These are phyloP conservation scores for Clunio marinus DNA, from an alignment of 2,888 invertebrate genomes.

Conservation along the genomic window DNA sequence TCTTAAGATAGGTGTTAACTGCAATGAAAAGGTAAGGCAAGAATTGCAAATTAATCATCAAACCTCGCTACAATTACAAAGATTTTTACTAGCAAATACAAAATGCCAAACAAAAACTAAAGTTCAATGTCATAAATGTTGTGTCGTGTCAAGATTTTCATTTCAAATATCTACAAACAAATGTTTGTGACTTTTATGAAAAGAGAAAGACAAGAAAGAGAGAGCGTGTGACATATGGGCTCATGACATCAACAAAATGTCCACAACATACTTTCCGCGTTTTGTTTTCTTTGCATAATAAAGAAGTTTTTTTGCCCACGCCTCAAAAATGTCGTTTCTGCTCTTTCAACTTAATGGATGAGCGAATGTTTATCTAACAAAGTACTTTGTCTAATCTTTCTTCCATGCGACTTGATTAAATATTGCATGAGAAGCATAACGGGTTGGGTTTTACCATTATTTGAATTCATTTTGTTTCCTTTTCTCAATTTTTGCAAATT, in stretches of 20 bases:
- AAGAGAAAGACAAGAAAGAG: neutral
- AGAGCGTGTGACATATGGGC: slow-evolving; percentile 3
- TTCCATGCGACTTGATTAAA: neutral
- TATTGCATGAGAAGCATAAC: neutral
- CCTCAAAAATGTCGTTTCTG: neutral
- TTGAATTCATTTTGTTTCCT: neutral
- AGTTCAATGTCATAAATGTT: neutral
- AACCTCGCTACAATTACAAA: too few relatives aligned
- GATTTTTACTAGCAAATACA: too few relatives aligned
- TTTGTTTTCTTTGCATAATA: slow-evolving; percentile 10
- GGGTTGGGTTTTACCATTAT: neutral
- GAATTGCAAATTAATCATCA: neutral
- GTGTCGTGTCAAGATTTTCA: neutral
- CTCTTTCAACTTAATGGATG: neutral
- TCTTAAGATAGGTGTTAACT: neutral
- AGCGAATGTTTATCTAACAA: neutral
- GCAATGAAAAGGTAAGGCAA: neutral
- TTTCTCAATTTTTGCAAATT: too few relatives aligned
- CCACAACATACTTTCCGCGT: too few relatives aligned
- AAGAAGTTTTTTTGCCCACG: slow-evolving; percentile 1
- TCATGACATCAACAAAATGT: neutral
- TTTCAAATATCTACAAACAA: neutral
- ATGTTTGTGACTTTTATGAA: too few relatives aligned
- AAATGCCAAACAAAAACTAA: neutral
- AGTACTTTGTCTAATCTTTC: too few relatives aligned